Evolutionary conservation across 2,888 invertebrate genomes (phyloP).

Genomic region (Magallana nippona): DNA sequence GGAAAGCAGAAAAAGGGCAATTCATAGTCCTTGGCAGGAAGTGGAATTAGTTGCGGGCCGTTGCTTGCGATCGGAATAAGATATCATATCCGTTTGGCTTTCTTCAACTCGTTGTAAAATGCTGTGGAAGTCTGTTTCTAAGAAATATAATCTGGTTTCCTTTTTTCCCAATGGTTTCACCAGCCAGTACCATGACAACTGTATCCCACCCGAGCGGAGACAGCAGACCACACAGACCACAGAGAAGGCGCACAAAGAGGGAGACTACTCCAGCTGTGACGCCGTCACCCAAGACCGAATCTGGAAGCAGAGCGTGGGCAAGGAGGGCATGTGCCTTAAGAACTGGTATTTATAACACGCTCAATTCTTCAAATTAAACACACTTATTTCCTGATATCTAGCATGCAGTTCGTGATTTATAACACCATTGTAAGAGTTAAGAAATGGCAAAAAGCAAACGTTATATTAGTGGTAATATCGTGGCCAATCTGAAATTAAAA

Average conservation of each 20-base stretch:
- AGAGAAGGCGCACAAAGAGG: constrained; percentile 52
- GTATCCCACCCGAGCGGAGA: constrained; percentile 63
- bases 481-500: too few species aligned
- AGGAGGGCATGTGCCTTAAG: constrained; percentile 64
- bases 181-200: constrained; percentile 67
- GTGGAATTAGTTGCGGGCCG: not conserved
- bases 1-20: not conserved
- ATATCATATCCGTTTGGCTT: not conserved
- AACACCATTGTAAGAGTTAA: too few species aligned
- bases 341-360: not conserved
- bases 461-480: too few species aligned
- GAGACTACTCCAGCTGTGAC: constrained; percentile 69
- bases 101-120: not conserved
- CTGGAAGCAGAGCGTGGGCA: constrained; percentile 73
- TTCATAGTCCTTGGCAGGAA: not conserved
- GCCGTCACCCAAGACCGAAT: constrained; percentile 73
- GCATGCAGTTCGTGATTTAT: too few species aligned
- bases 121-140: constrained; percentile 10
- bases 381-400: too few species aligned
- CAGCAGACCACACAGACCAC: constrained; percentile 45
- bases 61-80: not conserved
- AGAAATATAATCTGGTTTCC: not conserved
- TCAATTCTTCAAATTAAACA: too few species aligned
- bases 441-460: too few species aligned
- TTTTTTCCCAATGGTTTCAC: not conserved